These are phyloP conservation scores for Drosophila erecta DNA, from an alignment of 1,140 invertebrate genomes.

Conservation along the genomic window DNA sequence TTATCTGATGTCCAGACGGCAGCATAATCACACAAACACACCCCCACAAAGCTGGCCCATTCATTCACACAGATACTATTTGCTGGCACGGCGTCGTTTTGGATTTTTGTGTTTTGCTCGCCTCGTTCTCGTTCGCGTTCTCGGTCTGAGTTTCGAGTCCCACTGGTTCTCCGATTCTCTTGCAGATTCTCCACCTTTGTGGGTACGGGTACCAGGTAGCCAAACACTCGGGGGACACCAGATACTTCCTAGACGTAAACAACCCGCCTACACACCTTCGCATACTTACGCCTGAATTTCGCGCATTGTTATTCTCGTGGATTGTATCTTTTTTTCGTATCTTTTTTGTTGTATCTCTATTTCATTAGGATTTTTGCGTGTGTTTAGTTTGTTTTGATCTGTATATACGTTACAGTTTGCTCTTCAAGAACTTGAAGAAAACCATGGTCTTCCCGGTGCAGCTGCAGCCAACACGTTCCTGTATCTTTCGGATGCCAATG, in stretches of 20 bases:
- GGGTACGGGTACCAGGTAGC: constrained; percentile 5
- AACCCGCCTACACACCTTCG: constrained; percentile 21
- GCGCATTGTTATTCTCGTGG: constrained; percentile 50
- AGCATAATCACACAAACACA: constrained; percentile 31
- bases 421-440: constrained; percentile 48
- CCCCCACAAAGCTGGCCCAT: constrained; percentile 4
- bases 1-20: constrained; percentile 58
- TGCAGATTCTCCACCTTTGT: constrained; percentile 5
- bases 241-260: constrained; percentile 49
- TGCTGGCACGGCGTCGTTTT: constrained; percentile 25
- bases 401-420: constrained; percentile 65
- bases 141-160: neutral
- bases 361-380: constrained; percentile 1
- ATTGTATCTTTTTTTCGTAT: constrained; percentile 6
- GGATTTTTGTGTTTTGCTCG: constrained; percentile 62
- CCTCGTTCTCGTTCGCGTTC: constrained; percentile 26
- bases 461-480: constrained; percentile 35
- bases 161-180: constrained; percentile 7
- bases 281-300: constrained; percentile 65
- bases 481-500: constrained; percentile 49
- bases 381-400: constrained; percentile 16
- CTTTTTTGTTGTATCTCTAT: neutral
- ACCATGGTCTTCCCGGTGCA: constrained; percentile 40
- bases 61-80: constrained; percentile 46
- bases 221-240: neutral